Conservation (phyloP, 2,113 vertebrate species). For the Lathamus discolor region DNA sequence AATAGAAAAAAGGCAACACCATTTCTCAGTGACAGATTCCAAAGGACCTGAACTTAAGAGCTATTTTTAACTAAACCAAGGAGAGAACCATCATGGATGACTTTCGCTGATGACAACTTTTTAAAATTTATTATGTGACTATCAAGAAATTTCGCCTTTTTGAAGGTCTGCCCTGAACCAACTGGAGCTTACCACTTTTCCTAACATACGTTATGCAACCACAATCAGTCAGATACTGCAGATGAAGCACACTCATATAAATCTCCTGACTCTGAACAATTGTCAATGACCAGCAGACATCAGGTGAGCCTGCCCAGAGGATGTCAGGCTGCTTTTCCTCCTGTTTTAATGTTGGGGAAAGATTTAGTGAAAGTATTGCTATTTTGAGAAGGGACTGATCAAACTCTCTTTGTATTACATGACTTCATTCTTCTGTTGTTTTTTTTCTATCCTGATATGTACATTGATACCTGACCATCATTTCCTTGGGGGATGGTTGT, state of each 20-base stretch:
- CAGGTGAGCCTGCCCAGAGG: neutral
- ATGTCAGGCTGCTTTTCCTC: neutral
- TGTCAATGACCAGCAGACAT: fast-evolving
- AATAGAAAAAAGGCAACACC: neutral
- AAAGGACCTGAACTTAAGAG: neutral
- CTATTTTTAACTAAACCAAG: neutral
- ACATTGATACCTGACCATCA: neutral
- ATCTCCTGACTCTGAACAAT: fast-evolving
- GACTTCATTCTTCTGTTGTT: neutral
- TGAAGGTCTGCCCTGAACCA: neutral
- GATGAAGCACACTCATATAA: neutral
- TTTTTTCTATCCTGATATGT: neutral
- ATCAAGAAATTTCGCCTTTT: neutral
- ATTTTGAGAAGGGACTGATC: neutral
- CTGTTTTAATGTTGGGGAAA: neutral
- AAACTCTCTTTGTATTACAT: neutral
- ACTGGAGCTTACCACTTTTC: neutral
- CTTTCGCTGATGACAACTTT: neutral
- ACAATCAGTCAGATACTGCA: neutral
- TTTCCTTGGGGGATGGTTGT: neutral
- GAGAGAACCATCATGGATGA: neutral
- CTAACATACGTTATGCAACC: neutral
- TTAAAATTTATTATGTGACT: neutral
- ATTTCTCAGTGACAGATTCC: neutral
- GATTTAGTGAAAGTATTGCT: neutral